These are phyloP conservation scores for Cygnus olor DNA, from an alignment of 2,797 vertebrate species.

Conservation along the genomic window DNA sequence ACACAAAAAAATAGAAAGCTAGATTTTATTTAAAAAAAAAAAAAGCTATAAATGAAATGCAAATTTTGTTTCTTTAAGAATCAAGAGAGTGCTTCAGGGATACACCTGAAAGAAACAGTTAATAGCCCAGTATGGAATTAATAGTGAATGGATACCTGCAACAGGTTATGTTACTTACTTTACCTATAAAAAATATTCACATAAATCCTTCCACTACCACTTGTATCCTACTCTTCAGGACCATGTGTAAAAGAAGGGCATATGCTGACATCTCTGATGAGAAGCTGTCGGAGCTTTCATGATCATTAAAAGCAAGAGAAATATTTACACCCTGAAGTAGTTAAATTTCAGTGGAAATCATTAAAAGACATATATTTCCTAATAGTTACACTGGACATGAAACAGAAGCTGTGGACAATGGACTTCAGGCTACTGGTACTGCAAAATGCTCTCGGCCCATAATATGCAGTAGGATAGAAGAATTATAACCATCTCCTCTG, in stretches of 20 bases:
- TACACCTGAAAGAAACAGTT: not conserved
- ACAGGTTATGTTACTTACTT: not conserved
- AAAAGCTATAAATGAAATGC: not conserved
- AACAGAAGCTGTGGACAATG: not conserved
- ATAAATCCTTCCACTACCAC: not conserved
- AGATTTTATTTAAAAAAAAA: too few relatives aligned
- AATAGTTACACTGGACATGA: not conserved
- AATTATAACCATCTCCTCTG: not conserved
- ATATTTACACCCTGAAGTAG: not conserved
- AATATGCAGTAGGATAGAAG: fast-evolving
- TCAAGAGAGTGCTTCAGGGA: not conserved
- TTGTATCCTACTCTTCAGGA: not conserved
- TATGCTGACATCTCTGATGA: not conserved
- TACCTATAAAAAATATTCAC: not conserved
- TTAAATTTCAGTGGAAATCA: not conserved
- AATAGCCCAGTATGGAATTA: not conserved
- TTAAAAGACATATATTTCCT: not conserved
- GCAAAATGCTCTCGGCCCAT: not conserved
- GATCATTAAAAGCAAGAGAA: not conserved
- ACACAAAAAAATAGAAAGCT: not conserved
- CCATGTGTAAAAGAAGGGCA: fast-evolving
- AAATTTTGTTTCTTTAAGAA: not conserved
- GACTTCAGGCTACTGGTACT: not conserved
- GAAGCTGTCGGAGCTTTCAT: not conserved
- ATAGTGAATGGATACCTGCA: not conserved